Evolutionary conservation across 1,140 invertebrate species (phyloP), one percentile per base, ranked within the genome.

Genomic region (Epicauta chinensis): DNA sequence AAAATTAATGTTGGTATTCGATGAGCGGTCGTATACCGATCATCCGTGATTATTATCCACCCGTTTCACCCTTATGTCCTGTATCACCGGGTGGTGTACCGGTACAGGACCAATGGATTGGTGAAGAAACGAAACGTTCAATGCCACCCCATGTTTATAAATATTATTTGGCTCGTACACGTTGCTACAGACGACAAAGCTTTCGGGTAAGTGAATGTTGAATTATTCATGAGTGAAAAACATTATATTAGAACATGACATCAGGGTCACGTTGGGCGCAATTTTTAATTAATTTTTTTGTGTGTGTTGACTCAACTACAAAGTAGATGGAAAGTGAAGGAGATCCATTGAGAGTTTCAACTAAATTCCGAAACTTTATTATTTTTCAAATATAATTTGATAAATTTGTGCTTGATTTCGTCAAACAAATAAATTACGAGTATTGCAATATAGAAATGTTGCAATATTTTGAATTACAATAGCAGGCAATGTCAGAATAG

Each of bases 91-190:
- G 67, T 13, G 59, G 64, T 5, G 67, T 62, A 5, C 4, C 1
- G 23, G 35, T 35, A 15, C 46, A 9, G 53, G 65, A 77, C 41
- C 75, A 77, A 56, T 84, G 82, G 81, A 83, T 84, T 56, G 82
- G 82, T 11, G 78, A 82, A 61, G 81, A 84, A 66, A 83, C 82
- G 14, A 79, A 77, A 53, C 71, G 75, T 16, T 72, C 77, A 0
- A 61, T 83, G 59, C 82, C 81, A 2, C 71, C 73, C n/a, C 81
- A 84, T 57, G 80, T 84, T 57, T 82, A 81, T 66, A 82, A 81
- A 63, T 83, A 84, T 67, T 84, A 84, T 62, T 75, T 81, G 58
- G 77, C 77, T 16, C 69, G 75, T 29, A 78, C 71, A 11, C 72
- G 73, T 60, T 73, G 75, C 42, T 80, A 75, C 51, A 69, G 74